Evolutionary conservation across 2,888 invertebrate genomes (phyloP).

Genomic region (Seladonia tumulorum): DNA sequence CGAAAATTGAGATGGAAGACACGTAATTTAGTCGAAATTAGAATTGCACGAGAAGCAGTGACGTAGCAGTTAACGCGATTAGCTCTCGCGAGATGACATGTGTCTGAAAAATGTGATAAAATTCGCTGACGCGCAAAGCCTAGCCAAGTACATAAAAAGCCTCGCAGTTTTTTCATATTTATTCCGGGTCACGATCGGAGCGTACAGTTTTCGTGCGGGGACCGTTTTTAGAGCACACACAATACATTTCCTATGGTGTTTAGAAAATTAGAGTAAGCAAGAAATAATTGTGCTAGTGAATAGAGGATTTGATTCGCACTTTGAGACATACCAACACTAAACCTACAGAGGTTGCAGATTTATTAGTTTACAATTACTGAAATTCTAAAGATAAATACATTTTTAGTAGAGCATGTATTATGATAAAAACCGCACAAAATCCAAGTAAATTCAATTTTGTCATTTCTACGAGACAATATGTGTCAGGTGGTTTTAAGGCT

Average conservation of each 20-base stretch:
- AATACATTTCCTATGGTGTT: background rate
- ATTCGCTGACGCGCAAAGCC: slow-evolving; percentile 53
- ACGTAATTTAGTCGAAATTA: background rate
- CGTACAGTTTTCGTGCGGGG: slow-evolving; percentile 33
- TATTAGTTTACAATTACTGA: no score
- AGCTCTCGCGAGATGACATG: slow-evolving; percentile 8
- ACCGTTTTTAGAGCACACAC: background rate
- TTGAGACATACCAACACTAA: no score
- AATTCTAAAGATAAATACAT: no score
- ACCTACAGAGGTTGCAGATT: no score
- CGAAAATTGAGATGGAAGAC: background rate
- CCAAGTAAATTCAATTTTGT: no score
- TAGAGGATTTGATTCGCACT: no score
- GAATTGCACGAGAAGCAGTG: background rate
- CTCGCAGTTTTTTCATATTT: slow-evolving; percentile 42
- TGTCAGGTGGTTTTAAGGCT: no score
- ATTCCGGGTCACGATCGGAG: slow-evolving; percentile 22
- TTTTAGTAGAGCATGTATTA: no score
- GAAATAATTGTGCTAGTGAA: no score
- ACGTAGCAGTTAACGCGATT: slow-evolving; percentile 15
- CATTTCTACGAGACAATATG: no score
- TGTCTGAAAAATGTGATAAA: background rate
- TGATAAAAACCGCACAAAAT: no score
- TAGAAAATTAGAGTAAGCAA: no score
- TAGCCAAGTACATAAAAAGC: slow-evolving; percentile 45